phyloP scores from a whole-genome alignment of 2,113 vertebrate genomes.

The Gobio gobio region DNA sequence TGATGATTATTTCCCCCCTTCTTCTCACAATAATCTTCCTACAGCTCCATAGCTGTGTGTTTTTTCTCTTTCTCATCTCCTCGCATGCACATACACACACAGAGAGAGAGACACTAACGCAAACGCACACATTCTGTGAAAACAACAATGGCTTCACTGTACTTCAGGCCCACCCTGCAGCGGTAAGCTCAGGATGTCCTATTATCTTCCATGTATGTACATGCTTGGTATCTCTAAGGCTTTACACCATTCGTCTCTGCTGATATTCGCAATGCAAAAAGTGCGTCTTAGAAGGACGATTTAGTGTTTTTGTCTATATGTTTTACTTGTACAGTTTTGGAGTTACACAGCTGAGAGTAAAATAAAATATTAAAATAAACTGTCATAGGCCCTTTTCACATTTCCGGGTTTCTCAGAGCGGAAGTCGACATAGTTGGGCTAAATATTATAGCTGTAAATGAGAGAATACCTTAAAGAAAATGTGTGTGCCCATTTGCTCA shows the following conservation, averaged over 20 bases:
- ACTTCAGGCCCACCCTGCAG: conserved; percentile 43
- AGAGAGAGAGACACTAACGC: background rate
- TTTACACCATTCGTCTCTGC: background rate
- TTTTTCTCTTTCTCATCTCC: conserved; percentile 38
- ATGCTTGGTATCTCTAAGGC: conserved; percentile 19
- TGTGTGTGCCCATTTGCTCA: too few relatives aligned
- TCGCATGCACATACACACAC: conserved; percentile 5
- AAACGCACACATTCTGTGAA: conserved; percentile 19
- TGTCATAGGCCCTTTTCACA: too few relatives aligned
- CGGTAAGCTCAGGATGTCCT: conserved; percentile 24
- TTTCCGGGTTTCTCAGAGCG: too few relatives aligned
- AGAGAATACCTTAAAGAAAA: too few relatives aligned
- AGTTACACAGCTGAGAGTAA: background rate
- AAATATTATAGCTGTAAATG: too few relatives aligned
- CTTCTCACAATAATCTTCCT: conserved; percentile 55
- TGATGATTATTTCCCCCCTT: conserved; percentile 68
- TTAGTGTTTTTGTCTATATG: background rate
- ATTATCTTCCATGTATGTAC: conserved; percentile 37
- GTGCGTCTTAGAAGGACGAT: background rate
- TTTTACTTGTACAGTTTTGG: background rate
- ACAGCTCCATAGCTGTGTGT: conserved; percentile 32
- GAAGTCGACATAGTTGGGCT: too few relatives aligned
- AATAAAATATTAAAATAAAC: too few relatives aligned
- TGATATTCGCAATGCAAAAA: background rate
- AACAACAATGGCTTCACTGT: conserved; percentile 40